Percentiles rank a stretch among this genome's conserved stretches.
Conservation (phyloP, 2,888 invertebrate species). For the Thecocarcelia acutangulata region DNA sequence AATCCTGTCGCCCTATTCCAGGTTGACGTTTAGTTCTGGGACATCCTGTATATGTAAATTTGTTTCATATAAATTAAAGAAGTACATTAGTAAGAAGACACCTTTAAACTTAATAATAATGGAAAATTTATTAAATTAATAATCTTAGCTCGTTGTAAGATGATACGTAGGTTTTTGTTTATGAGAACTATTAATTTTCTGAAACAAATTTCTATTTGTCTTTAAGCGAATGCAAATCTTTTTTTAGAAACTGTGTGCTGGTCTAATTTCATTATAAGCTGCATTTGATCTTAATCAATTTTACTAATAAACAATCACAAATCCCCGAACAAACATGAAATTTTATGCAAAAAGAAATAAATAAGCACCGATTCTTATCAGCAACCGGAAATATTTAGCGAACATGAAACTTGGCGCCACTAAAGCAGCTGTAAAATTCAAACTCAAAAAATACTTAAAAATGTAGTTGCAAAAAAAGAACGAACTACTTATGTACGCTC, state of each 20-base stretch:
- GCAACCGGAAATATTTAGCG: constrained; percentile 48
- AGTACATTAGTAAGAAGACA: too few relatives aligned
- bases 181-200: too few relatives aligned
- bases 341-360: constrained; percentile 33
- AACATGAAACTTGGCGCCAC: constrained; percentile 55
- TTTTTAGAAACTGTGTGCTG: neutral
- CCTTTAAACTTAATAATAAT: too few relatives aligned
- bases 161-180: too few relatives aligned
- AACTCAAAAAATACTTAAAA: neutral
- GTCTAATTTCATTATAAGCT: neutral
- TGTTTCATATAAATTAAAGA: too few relatives aligned
- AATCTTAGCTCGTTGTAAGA: too few relatives aligned
- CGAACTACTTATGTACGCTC: neutral
- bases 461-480: constrained; percentile 2
- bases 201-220: too few relatives aligned
- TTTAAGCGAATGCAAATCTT: neutral
- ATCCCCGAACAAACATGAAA: constrained; percentile 39
- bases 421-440: constrained; percentile 10
- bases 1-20: too few relatives aligned
- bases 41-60: too few relatives aligned
- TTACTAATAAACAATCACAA: constrained; percentile 24
- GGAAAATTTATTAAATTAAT: too few relatives aligned
- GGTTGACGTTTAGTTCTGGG: too few relatives aligned
- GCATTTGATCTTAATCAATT: constrained; percentile 25
- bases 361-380: constrained; percentile 18